phyloP scores from a whole-genome alignment of 2,113 vertebrate species.

The Malurus cyaneus region DNA sequence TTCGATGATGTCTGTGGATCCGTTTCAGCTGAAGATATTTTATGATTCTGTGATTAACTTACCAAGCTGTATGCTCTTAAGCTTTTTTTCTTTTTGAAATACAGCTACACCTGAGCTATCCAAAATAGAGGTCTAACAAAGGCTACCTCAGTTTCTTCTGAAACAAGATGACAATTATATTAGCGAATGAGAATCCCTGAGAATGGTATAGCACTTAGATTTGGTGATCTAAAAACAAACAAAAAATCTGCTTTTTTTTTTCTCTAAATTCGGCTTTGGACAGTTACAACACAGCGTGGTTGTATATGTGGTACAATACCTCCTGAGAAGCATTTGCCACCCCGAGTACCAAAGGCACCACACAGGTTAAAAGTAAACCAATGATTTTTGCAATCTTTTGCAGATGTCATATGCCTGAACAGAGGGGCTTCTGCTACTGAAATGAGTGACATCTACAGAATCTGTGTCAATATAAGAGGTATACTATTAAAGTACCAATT shows the following conservation, averaged over 20 bases:
- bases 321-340: not conserved
- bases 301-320: no score
- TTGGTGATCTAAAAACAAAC: not conserved
- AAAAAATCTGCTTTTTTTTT: not conserved
- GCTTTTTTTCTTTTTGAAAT: not conserved
- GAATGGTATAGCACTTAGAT: not conserved
- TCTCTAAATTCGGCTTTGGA: not conserved
- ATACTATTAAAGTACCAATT: not conserved
- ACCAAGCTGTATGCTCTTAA: not conserved
- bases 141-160: not conserved
- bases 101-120: not conserved
- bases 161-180: not conserved
- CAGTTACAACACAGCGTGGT: not conserved
- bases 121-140: not conserved
- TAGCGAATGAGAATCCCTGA: not conserved
- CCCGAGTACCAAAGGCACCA: not conserved
- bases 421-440: not conserved
- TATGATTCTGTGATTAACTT: not conserved
- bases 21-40: not conserved
- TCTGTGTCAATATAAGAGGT: not conserved
- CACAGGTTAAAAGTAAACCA: not conserved
- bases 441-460: not conserved
- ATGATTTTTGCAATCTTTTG: not conserved
- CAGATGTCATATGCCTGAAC: not conserved
- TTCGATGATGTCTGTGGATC: accelerated